These are phyloP conservation scores for Dolichallabes microphthalmus DNA, from an alignment of 2,113 vertebrate genomes.

Conservation along the genomic window DNA sequence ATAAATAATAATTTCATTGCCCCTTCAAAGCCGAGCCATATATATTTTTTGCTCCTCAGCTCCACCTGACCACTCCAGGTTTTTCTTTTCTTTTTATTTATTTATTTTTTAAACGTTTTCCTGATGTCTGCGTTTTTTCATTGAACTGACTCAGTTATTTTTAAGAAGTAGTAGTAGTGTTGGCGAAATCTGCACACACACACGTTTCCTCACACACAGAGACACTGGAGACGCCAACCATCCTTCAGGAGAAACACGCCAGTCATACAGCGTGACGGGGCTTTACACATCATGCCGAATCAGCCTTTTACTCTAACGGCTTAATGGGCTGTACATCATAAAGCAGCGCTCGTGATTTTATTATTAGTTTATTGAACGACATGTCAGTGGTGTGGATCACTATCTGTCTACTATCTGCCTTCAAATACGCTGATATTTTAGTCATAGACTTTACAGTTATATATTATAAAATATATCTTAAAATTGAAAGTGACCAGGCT, in stretches of 20 bases:
- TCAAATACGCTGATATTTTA: background rate
- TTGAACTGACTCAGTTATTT: constrained; percentile 26
- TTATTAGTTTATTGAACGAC: background rate
- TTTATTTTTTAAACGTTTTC: background rate
- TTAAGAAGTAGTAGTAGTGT: background rate
- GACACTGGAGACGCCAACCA: constrained; percentile 35
- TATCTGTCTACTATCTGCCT: background rate
- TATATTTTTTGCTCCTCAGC: background rate
- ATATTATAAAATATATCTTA: too few relatives aligned
- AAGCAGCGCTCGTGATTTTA: background rate
- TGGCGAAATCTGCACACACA: constrained; percentile 22
- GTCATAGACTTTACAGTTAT: background rate
- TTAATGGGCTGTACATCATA: background rate
- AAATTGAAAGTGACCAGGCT: too few relatives aligned
- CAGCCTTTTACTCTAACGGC: constrained; percentile 35
- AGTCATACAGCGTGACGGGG: constrained; percentile 10
- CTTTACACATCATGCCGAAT: constrained; percentile 42
- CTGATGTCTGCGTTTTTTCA: constrained; percentile 5
- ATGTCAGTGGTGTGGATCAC: background rate
- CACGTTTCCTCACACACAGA: background rate
- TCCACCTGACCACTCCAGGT: background rate
- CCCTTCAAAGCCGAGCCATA: background rate
- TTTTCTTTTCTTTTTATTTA: too few relatives aligned
- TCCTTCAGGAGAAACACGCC: constrained; percentile 36
- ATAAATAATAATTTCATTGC: background rate